phyloP scores from a whole-genome alignment of 2,113 vertebrate genomes.

The Aegithalos caudatus region DNA sequence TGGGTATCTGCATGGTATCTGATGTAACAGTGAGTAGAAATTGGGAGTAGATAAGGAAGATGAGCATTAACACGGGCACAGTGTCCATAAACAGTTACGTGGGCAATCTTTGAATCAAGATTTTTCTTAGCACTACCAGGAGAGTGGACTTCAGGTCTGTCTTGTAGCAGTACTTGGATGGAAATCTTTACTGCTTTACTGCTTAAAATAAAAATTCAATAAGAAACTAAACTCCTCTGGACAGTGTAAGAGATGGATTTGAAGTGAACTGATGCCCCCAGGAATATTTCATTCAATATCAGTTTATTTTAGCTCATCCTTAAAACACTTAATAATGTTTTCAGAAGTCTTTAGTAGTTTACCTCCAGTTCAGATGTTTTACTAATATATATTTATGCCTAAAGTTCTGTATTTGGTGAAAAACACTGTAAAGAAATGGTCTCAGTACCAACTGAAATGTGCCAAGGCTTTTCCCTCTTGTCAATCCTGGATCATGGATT shows the following conservation, averaged over 20 bases:
- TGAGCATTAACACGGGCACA: neutral
- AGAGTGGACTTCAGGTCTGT: neutral
- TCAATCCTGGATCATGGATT: neutral
- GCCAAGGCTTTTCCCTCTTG: neutral
- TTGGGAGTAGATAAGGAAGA: neutral
- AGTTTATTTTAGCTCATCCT: neutral
- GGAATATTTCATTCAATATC: neutral
- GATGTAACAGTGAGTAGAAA: neutral
- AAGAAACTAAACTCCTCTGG: neutral
- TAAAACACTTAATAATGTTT: neutral
- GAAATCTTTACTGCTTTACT: neutral
- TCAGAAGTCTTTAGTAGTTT: neutral
- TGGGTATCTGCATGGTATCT: neutral
- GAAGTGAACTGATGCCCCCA: neutral
- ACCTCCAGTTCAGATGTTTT: neutral
- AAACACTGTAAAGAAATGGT: neutral
- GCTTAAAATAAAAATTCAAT: neutral
- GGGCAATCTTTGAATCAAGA: neutral
- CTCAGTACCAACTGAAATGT: neutral
- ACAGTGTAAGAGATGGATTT: neutral
- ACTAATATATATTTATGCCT: neutral
- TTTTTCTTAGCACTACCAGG: neutral
- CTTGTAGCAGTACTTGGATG: neutral
- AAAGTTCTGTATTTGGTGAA: neutral
- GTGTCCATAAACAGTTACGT: neutral